Evolutionary conservation across 2,888 invertebrate genomes (phyloP).

Genomic region (Dorcus parallelipipedus): DNA sequence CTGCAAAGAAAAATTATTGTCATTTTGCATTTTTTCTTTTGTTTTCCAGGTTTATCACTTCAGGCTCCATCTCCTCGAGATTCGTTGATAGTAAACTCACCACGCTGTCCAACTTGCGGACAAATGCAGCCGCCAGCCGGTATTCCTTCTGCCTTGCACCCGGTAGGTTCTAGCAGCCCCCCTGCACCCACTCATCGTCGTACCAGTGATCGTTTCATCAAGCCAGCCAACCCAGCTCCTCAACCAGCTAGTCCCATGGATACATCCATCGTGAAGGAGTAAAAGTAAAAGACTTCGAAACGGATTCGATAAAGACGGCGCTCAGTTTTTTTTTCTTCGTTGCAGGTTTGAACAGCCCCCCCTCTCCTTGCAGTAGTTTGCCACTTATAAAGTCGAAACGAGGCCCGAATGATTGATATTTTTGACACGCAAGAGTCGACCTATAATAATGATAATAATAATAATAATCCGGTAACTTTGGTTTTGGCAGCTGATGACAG

Average conservation of each 20-base stretch:
- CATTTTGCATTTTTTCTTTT: not conserved
- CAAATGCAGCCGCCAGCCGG: slow-evolving; percentile 53
- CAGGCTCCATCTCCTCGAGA: slow-evolving; percentile 47
- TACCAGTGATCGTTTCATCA: slow-evolving; percentile 79
- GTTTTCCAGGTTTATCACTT: slow-evolving; percentile 36
- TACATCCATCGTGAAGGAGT: slow-evolving; percentile 55
- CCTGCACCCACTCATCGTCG: slow-evolving; percentile 58
- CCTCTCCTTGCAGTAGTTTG: no score
- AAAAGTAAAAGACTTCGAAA: slow-evolving; percentile 17
- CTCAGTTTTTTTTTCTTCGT: not conserved
- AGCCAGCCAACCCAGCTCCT: slow-evolving; percentile 72
- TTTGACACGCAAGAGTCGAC: no score
- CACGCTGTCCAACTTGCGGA: slow-evolving; percentile 68
- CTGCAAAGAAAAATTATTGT: no score
- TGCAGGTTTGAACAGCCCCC: not conserved
- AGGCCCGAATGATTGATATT: no score
- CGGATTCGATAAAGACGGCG: no score
- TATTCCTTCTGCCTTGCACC: slow-evolving; percentile 48
- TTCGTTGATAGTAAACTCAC: slow-evolving; percentile 36
- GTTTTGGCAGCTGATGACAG: no score
- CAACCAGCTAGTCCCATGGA: slow-evolving; percentile 75
- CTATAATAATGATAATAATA: no score
- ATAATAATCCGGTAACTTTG: no score
- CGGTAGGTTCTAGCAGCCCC: slow-evolving; percentile 48
- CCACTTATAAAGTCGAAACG: no score